These are phyloP conservation scores for Sebastes fasciatus DNA, from an alignment of 2,113 vertebrate genomes.

Conservation along the genomic window DNA sequence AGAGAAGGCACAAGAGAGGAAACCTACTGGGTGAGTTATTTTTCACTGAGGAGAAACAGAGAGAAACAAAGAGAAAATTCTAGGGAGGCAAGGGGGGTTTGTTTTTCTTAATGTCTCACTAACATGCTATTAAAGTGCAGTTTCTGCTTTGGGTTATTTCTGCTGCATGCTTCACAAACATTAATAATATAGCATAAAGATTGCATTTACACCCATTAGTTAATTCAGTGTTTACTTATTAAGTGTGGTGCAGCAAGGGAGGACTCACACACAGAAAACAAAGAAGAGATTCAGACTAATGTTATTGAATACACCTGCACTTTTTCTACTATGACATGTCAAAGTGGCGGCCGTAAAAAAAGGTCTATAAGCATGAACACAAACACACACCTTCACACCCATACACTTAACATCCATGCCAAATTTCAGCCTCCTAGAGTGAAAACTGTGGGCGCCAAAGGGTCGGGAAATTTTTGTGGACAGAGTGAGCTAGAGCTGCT, in stretches of 20 bases:
- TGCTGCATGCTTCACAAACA: too few relatives aligned
- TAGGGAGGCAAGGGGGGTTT: background rate
- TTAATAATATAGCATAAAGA: too few relatives aligned
- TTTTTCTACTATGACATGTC: too few relatives aligned
- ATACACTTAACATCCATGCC: background rate
- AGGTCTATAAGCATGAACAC: background rate
- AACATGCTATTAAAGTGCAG: too few relatives aligned
- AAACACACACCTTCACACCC: background rate
- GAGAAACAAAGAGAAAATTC: slow-evolving; percentile 29
- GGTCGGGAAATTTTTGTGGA: background rate
- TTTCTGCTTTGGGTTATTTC: too few relatives aligned
- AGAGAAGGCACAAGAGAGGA: background rate
- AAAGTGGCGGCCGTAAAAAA: too few relatives aligned
- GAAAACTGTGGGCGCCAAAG: background rate
- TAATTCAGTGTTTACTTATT: slow-evolving; percentile 21
- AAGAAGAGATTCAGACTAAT: background rate
- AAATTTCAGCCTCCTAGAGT: too few relatives aligned
- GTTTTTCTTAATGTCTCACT: slow-evolving; percentile 5
- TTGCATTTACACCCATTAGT: background rate
- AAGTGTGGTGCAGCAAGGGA: background rate
- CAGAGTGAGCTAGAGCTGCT: background rate
- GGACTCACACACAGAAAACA: too few relatives aligned
- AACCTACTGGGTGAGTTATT: slow-evolving; percentile 37
- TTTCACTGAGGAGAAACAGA: slow-evolving; percentile 41
- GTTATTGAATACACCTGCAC: too few relatives aligned